phyloP scores from a whole-genome alignment of 2,888 invertebrate species.

The Pachliopta kotzebuea region DNA sequence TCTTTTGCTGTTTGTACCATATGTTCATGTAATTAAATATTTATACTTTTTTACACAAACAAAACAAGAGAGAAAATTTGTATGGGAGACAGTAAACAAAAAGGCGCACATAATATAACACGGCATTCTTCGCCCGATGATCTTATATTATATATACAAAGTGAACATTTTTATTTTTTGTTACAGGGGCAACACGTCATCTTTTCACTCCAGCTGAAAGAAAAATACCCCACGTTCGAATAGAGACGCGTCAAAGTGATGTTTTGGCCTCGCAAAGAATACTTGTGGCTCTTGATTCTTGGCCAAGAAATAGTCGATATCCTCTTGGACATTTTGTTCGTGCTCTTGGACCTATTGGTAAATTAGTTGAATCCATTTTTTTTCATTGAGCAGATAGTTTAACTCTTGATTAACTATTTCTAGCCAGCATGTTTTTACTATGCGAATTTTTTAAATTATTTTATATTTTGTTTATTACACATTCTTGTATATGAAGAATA shows the following conservation, averaged over 20 bases:
- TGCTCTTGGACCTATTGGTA: conserved; percentile 90
- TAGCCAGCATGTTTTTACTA: neutral
- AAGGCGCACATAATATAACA: too few relatives aligned
- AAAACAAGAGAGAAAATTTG: too few relatives aligned
- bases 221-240: conserved; percentile 95
- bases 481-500: too few relatives aligned
- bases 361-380: conserved; percentile 28
- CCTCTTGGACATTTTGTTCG: conserved; percentile 98
- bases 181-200: conserved; percentile 84
- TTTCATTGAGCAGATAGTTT: neutral
- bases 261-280: conserved; percentile 91
- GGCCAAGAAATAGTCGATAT: conserved; percentile 96
- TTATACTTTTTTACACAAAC: too few relatives aligned
- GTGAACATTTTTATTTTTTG: neutral
- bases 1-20: too few relatives aligned
- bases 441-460: too few relatives aligned
- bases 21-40: too few relatives aligned
- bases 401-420: too few relatives aligned
- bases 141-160: neutral
- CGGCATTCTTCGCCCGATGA: too few relatives aligned
- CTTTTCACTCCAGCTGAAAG: conserved; percentile 97
- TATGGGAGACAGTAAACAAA: too few relatives aligned
- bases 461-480: too few relatives aligned
- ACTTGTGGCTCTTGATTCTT: conserved; percentile 97
- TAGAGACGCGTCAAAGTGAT: conserved; percentile 96